Percentiles rank a stretch among this genome's conserved stretches.
These are phyloP conservation scores for Ctenochaetus hawaiiensis DNA, from an alignment of 2,797 vertebrate genomes.

Conservation along the genomic window DNA sequence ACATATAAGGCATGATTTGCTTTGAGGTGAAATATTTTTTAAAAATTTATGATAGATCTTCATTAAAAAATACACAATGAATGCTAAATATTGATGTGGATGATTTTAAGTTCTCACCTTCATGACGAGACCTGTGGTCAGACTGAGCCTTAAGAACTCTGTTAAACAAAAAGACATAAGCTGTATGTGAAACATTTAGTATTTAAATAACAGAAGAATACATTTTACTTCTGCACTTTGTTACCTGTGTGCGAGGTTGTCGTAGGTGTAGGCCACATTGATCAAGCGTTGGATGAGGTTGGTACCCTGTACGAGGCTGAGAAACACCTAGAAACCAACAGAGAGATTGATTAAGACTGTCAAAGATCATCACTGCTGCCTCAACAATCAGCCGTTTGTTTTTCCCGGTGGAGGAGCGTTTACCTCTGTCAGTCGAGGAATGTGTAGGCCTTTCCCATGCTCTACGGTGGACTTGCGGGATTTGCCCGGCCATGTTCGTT, in stretches of 20 bases:
- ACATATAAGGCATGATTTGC: background rate
- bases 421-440: constrained; percentile 97
- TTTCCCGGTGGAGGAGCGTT: accelerated
- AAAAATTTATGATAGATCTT: too few species aligned
- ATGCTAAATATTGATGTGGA: background rate
- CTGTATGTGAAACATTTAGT: too few species aligned
- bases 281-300: constrained; percentile 97
- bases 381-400: background rate
- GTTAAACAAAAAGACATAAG: constrained; percentile 3
- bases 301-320: constrained; percentile 96
- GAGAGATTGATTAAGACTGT: background rate
- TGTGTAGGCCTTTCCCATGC: constrained; percentile 94
- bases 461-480: constrained; percentile 94
- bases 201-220: background rate
- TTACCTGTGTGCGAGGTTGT: constrained; percentile 98
- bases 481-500: constrained; percentile 95
- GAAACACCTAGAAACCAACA: constrained; percentile 88
- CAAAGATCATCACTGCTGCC: background rate
- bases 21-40: background rate
- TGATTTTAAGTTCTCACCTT: constrained; percentile 88
- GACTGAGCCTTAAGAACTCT: constrained; percentile 98
- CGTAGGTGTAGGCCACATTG: constrained; percentile 98
- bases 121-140: constrained; percentile 96
- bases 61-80: background rate
- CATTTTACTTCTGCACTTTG: background rate